Evolutionary conservation across 1,140 invertebrate species (phyloP), one percentile per base, ranked within the genome.

Genomic region (Drosophila bocki): DNA sequence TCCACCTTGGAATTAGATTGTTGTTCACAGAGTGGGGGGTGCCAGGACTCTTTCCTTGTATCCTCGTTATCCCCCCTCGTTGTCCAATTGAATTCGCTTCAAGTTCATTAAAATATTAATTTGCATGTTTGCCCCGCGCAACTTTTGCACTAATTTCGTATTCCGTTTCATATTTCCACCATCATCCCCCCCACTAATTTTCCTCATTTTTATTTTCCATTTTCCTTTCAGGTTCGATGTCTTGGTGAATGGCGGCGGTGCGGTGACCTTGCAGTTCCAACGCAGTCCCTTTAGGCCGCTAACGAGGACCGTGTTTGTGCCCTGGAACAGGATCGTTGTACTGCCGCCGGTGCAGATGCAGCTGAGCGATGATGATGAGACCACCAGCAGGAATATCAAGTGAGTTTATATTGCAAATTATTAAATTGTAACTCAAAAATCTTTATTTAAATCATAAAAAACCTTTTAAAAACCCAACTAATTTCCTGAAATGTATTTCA

Each of bases 201-300:
- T 35, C 19, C 3, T 15, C 7, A 29, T 19, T 32, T 33, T 26
- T 7, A 39, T 41, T 45, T 54, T 50, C 44, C 19, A 9, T 22
- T 50, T 1, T 41, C 17, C 37, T 13, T 29, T 0, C 53, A 99
- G 98, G 96, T 99, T 99, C 94, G 99, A 99, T 94, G 96, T 99
- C 44, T 94, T 99, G 81, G 98, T 99, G 33, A 99, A 99, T 94
- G 99, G 99, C 19, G 99, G 99, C 56, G 98, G 98, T n/a, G 98
- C 98, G 8, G 97, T 99, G 15, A 99, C 97, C 17, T 94, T 99
- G 67, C 97, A 99, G 93, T 99, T 99, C 94, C 97, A 98, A 93
- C 94, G 98, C 63, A 97, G 96, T 48, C 98, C 97, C n/a, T 98
- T 98, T 94, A 95, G 96, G 82, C 96, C 97, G 1, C 93, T 97